A percentile compares a stretch with the other conserved stretches of the same genome.
Evolutionary conservation across 2,888 invertebrate species (phyloP).

Genomic region (Scaptomyza cyrtandrae): DNA sequence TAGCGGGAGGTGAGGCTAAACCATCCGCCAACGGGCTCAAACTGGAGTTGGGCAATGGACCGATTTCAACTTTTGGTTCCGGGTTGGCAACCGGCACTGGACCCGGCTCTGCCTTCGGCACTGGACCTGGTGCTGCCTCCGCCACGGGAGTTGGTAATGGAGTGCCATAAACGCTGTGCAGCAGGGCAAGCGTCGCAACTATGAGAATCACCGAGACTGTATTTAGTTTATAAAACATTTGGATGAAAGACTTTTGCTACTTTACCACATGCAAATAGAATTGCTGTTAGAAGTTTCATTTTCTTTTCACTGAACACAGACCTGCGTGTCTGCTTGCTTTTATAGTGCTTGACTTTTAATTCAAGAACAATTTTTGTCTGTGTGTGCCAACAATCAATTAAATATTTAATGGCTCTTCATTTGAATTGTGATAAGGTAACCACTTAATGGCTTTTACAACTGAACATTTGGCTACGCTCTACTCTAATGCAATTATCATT

Average conservation of each 20-base stretch:
- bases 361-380: not conserved
- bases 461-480: slow-evolving; percentile 9
- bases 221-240: slow-evolving; percentile 52
- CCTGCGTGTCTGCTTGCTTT: slow-evolving; percentile 30
- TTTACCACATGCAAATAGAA: slow-evolving; percentile 60
- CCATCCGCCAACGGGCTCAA: not conserved
- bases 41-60: too few species aligned
- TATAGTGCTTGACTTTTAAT: slow-evolving; percentile 33
- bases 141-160: slow-evolving; percentile 33
- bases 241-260: slow-evolving; percentile 22
- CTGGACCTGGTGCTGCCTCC: not conserved
- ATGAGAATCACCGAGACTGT: slow-evolving; percentile 50
- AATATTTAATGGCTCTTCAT: slow-evolving; percentile 22
- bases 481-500: slow-evolving; percentile 11
- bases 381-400: slow-evolving; percentile 56
- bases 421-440: slow-evolving; percentile 37
- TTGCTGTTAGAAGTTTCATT: slow-evolving; percentile 59
- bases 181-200: slow-evolving; percentile 56
- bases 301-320: slow-evolving; percentile 26
- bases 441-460: slow-evolving; percentile 11
- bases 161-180: slow-evolving; percentile 46
- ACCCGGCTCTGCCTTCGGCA: not conserved
- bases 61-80: not conserved
- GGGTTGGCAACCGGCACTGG: not conserved
- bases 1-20: too few species aligned